These are phyloP conservation scores for Ennomos quercinarius DNA, from an alignment of 2,888 invertebrate species.

Conservation along the genomic window DNA sequence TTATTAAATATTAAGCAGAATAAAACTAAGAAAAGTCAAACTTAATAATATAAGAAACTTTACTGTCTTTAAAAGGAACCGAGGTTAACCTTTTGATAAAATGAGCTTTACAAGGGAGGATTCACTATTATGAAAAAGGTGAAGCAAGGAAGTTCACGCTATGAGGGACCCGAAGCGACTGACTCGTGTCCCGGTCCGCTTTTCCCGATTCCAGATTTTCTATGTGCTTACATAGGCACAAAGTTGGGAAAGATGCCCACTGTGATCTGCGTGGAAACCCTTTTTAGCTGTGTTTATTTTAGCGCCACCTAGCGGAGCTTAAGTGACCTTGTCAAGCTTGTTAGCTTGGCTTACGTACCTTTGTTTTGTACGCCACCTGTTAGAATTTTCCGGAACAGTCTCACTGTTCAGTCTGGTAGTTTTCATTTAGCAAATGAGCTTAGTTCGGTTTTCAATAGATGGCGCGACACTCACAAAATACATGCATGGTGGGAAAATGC, in stretches of 20 bases:
- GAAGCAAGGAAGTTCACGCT: constrained; percentile 61
- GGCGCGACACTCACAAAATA: not conserved
- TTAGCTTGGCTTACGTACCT: not conserved
- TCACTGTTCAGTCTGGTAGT: not conserved
- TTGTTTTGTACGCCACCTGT: constrained; percentile 7
- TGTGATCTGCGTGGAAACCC: constrained; percentile 36
- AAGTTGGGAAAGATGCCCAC: constrained; percentile 43
- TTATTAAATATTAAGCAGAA: constrained; percentile 35
- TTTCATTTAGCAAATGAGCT: not conserved
- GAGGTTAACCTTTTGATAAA: constrained; percentile 31
- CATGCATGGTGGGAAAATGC: not conserved
- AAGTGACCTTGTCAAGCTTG: constrained; percentile 2
- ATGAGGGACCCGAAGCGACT: constrained; percentile 75
- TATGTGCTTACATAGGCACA: constrained; percentile 50
- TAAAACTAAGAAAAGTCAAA: constrained; percentile 29
- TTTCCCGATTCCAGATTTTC: constrained; percentile 70
- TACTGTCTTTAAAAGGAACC: constrained; percentile 36
- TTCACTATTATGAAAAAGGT: constrained; percentile 15
- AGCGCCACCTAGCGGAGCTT: constrained; percentile 41
- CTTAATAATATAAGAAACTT: constrained; percentile 39
- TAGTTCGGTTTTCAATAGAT: constrained; percentile 8
- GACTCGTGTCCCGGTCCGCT: constrained; percentile 72
- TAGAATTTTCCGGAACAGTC: constrained; percentile 14
- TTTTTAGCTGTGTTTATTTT: constrained; percentile 1
- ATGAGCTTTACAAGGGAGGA: constrained; percentile 18